phyloP scores from a whole-genome alignment of 2,888 invertebrate genomes.

The Coecobrya sp. region DNA sequence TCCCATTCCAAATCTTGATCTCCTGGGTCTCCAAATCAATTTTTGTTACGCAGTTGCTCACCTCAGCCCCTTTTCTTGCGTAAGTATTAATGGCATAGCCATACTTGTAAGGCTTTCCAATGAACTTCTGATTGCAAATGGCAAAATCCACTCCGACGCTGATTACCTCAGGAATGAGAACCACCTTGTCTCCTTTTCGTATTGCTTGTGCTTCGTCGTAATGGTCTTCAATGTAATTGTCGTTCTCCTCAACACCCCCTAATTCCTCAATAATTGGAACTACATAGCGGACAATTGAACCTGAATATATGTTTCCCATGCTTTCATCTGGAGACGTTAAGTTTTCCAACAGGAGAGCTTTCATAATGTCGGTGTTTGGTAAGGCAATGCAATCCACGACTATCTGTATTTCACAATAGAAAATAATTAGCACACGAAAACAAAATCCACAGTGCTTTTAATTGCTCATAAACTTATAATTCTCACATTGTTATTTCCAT shows the following conservation, averaged over 20 bases:
- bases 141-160: constrained; percentile 66
- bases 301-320: constrained; percentile 63
- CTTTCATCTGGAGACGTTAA: constrained; percentile 56
- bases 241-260: constrained; percentile 57
- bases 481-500: constrained; percentile 74
- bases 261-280: constrained; percentile 54
- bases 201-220: constrained; percentile 71
- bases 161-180: constrained; percentile 61
- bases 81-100: constrained; percentile 62
- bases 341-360: constrained; percentile 68
- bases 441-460: neutral
- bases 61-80: constrained; percentile 50
- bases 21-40: constrained; percentile 71
- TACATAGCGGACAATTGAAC: constrained; percentile 72
- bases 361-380: constrained; percentile 71
- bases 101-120: constrained; percentile 70
- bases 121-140: constrained; percentile 57
- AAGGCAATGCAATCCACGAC: constrained; percentile 70
- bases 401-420: constrained; percentile 33
- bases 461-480: neutral
- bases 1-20: constrained; percentile 57
- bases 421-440: neutral
- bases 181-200: constrained; percentile 63
- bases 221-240: constrained; percentile 72
- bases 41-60: constrained; percentile 60